Conservation (phyloP, 1,140 invertebrate species). For the Octopus sinensis region DNA sequence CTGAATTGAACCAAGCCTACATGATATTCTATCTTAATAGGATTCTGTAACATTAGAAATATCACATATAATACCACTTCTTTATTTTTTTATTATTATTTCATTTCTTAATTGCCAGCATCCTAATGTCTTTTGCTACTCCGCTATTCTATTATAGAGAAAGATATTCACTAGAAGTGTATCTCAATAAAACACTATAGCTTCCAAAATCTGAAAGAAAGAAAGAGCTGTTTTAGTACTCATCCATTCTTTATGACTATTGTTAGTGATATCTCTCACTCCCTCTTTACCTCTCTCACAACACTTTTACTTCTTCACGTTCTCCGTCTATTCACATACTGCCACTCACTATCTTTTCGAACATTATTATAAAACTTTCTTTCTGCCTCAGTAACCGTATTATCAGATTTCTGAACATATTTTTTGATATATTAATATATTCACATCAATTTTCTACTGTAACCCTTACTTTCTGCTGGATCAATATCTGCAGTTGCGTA, state of each 20-base stretch:
- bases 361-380: background rate
- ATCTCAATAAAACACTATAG: too few relatives aligned
- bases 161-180: too few relatives aligned
- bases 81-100: background rate
- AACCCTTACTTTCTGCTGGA: background rate
- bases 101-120: background rate
- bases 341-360: background rate
- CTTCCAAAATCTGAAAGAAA: too few relatives aligned
- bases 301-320: background rate
- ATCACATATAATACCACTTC: background rate
- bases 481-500: too few relatives aligned
- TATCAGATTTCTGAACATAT: too few relatives aligned
- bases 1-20: too few relatives aligned
- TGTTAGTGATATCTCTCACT: background rate
- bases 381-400: background rate
- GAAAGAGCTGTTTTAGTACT: too few relatives aligned
- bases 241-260: too few relatives aligned
- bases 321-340: background rate
- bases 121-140: background rate
- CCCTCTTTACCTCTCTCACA: background rate
- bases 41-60: too few relatives aligned
- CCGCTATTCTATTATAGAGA: background rate
- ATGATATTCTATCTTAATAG: too few relatives aligned
- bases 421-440: too few relatives aligned
- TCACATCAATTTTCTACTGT: background rate